Conservation (phyloP, 2,797 vertebrate genomes). For the Pteronotus mesoamericanus region DNA sequence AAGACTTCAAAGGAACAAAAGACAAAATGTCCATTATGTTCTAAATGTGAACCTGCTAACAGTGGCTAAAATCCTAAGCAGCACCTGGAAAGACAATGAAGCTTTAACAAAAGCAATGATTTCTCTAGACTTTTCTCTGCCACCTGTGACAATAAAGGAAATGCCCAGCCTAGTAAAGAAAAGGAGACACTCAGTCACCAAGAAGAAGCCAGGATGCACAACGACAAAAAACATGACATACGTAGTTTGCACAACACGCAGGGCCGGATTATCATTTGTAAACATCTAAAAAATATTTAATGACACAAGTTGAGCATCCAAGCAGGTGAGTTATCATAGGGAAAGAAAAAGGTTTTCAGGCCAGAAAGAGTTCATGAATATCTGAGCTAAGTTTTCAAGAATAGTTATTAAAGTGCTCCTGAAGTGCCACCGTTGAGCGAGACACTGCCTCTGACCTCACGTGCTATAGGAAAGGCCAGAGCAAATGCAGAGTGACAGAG, state of each 20-base stretch:
- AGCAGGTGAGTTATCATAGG: not conserved
- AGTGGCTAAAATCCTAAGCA: not conserved
- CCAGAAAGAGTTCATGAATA: not conserved
- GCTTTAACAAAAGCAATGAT: not conserved
- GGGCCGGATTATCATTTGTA: not conserved
- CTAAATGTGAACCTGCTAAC: not conserved
- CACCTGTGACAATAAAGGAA: not conserved
- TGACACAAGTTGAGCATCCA: not conserved
- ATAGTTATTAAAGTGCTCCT: not conserved
- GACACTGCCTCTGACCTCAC: not conserved
- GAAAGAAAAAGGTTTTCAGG: not conserved
- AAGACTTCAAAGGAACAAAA: slow-evolving; percentile 11
- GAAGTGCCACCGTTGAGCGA: not conserved
- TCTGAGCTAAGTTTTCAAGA: slow-evolving; percentile 10
- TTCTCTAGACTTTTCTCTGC: not conserved
- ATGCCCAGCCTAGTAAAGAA: not conserved
- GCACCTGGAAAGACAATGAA: not conserved
- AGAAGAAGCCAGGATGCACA: not conserved
- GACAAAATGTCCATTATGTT: not conserved
- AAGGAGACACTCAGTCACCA: not conserved
- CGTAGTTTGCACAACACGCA: not conserved
- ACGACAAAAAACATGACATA: not conserved
- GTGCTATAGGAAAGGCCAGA: not conserved
- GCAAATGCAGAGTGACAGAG: not conserved
- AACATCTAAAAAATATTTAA: not conserved